phyloP scores from a whole-genome alignment of 1,140 invertebrate species.

The Telenomus remus region DNA sequence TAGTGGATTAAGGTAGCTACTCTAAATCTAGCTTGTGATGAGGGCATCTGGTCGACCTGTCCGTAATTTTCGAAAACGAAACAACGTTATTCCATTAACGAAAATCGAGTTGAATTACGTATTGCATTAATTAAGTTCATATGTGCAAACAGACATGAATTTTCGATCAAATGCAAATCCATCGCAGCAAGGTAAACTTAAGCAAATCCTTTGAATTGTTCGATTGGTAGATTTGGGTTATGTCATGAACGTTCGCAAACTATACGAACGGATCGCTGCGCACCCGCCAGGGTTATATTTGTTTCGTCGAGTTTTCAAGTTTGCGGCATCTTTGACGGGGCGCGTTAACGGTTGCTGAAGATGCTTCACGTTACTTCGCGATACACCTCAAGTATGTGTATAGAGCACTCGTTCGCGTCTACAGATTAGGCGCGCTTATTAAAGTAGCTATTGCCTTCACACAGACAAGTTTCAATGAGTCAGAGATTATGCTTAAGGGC shows the following conservation, averaged over 20 bases:
- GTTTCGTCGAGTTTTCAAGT: constrained; percentile 57
- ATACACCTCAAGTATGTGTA: constrained; percentile 48
- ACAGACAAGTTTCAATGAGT: constrained; percentile 68
- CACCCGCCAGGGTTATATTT: constrained; percentile 18
- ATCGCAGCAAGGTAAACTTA: constrained; percentile 29
- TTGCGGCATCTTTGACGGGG: constrained; percentile 45
- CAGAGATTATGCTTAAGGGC: constrained; percentile 64
- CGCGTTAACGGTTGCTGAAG: constrained; percentile 43
- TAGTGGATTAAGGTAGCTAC: too few species aligned
- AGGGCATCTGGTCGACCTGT: constrained; percentile 59
- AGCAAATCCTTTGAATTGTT: constrained; percentile 49
- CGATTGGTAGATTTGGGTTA: constrained; percentile 30
- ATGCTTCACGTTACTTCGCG: constrained; percentile 20
- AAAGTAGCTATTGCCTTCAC: constrained; percentile 63
- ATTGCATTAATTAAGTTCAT: constrained; percentile 40
- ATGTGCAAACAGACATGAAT: constrained; percentile 20
- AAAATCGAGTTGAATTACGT: constrained; percentile 48
- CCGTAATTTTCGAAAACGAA: constrained; percentile 49
- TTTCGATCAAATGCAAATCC: constrained; percentile 42
- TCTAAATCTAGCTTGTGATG: constrained; percentile 19
- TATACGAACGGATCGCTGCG: constrained; percentile 5
- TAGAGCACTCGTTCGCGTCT: constrained; percentile 55
- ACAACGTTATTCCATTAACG: constrained; percentile 70
- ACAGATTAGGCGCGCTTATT: constrained; percentile 66
- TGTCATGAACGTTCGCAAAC: constrained; percentile 11